Percentiles rank a stretch among this genome's conserved stretches.
Conservation (phyloP, 1,140 invertebrate species). For the Psilanteris sp. region DNA sequence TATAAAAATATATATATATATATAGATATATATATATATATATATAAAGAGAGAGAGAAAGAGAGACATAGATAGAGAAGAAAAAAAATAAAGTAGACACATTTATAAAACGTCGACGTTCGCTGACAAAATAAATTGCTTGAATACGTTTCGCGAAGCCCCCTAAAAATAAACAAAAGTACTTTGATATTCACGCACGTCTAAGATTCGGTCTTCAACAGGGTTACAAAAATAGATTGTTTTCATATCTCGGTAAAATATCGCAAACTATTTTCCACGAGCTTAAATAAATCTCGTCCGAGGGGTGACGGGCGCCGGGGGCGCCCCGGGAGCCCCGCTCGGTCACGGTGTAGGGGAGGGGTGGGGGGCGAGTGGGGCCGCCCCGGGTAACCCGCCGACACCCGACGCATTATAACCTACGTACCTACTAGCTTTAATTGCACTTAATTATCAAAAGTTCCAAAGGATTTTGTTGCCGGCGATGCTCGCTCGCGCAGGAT, state of each 20-base stretch:
- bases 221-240: conserved; percentile 52
- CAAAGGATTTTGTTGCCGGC: conserved; percentile 24
- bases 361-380: conserved; percentile 15
- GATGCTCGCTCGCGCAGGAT: conserved; percentile 26
- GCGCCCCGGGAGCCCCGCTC: conserved; percentile 29
- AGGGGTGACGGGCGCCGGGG: conserved; percentile 12
- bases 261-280: conserved; percentile 54
- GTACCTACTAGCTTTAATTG: conserved; percentile 59
- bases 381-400: conserved; percentile 21
- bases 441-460: conserved; percentile 61
- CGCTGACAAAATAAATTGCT: conserved; percentile 33
- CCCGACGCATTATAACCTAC: conserved; percentile 39
- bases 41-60: not conserved
- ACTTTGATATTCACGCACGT: conserved; percentile 45
- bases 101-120: conserved; percentile 22
- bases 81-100: conserved; percentile 10
- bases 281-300: conserved; percentile 44
- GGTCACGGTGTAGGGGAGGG: too few relatives aligned
- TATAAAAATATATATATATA: too few relatives aligned
- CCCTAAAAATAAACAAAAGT: conserved; percentile 54
- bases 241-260: conserved; percentile 36
- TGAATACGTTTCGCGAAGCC: conserved; percentile 10
- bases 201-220: conserved; percentile 41
- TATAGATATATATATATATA: too few relatives aligned
- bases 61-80: not conserved